phyloP scores from a whole-genome alignment of 2,797 vertebrate genomes.

The Apogon hyalosoma region DNA sequence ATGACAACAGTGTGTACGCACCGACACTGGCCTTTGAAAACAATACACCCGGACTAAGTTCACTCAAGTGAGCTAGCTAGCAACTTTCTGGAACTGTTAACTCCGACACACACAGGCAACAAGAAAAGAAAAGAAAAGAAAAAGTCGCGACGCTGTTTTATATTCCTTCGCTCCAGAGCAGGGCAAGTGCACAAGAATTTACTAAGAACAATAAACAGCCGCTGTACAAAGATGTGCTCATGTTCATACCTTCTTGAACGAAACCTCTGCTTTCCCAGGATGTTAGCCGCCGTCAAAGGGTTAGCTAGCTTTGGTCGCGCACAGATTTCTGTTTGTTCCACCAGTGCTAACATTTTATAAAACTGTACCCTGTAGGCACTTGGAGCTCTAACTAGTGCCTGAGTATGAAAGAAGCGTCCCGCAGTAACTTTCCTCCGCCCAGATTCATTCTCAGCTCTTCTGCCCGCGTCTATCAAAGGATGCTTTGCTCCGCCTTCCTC shows the following conservation, averaged over 20 bases:
- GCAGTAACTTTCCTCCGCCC: conserved; percentile 73
- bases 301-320: conserved; percentile 1
- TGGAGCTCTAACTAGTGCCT: background rate
- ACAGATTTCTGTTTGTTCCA: conserved; percentile 1
- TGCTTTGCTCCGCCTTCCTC: conserved; percentile 78
- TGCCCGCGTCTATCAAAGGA: conserved; percentile 62
- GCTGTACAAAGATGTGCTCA: conserved; percentile 34
- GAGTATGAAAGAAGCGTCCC: conserved; percentile 54
- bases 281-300: background rate
- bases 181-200: conserved; percentile 55
- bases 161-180: background rate
- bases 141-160: background rate
- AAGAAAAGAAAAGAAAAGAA: background rate
- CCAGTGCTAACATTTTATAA: background rate
- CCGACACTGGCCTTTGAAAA: conserved; percentile 63
- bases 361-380: background rate
- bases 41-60: conserved; percentile 58
- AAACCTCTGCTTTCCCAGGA: background rate
- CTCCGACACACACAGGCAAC: too few relatives aligned
- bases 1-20: conserved; percentile 83
- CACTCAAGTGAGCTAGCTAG: conserved; percentile 31
- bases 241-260: conserved; percentile 61
- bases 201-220: background rate
- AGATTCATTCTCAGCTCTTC: conserved; percentile 55
- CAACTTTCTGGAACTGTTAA: conserved; percentile 20